Evolutionary conservation across 2,113 vertebrate species (phyloP).

Genomic region (Catagonus wagneri): DNA sequence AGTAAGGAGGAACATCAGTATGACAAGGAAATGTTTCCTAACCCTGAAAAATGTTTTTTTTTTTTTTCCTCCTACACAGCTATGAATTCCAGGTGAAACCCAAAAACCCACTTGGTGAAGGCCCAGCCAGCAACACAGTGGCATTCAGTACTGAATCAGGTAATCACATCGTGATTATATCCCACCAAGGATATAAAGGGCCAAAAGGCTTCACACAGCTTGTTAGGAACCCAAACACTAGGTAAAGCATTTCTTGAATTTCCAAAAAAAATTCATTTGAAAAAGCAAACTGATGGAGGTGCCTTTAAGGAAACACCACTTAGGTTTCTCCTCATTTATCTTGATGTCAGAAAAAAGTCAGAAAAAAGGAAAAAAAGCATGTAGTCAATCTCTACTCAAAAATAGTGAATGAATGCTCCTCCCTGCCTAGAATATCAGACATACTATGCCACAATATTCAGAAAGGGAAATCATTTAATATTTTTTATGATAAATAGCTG

Average conservation of each 20-base stretch:
- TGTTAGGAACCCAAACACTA: background rate
- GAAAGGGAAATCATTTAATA: background rate
- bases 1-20: background rate
- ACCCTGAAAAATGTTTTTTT: background rate
- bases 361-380: background rate
- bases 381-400: background rate
- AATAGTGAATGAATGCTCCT: background rate
- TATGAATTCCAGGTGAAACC: constrained; percentile 97
- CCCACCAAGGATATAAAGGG: background rate
- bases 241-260: constrained; percentile 1
- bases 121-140: constrained; percentile 93
- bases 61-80: constrained; percentile 85
- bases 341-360: background rate
- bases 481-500: background rate
- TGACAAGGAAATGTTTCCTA: constrained; percentile 25
- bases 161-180: constrained; percentile 78
- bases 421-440: background rate
- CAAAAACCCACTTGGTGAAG: constrained; percentile 94
- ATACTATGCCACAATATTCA: background rate
- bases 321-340: background rate
- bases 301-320: background rate
- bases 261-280: background rate
- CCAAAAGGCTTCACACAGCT: background rate
- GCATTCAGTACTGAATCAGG: constrained; percentile 97
- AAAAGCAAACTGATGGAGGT: background rate